Base-by-base conservation (phyloP, 2,888 invertebrate species). In the Papilio demoleus region DNA sequence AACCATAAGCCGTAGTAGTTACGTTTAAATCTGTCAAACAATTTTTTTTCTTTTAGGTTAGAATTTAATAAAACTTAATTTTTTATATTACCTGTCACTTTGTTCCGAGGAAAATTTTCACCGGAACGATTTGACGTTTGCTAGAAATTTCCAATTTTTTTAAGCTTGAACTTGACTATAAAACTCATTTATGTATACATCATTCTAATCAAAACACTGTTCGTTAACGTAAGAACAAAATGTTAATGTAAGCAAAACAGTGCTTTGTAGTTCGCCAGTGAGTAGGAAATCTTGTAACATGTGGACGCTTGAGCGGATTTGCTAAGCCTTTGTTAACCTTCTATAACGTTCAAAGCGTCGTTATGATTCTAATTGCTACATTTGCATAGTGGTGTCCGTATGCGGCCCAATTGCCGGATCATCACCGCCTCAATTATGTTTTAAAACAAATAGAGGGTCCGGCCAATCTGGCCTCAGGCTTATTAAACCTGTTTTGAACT, bases 281-380 rank as follows among this genome's bases (percentile, higher is more conserved):
- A 74, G 74, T 68, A 75, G 70, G 70, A 75, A 72, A 76, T 77
- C 74, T 74, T 76, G 73, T 74, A 75, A 75, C 53, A 72, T 69
- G 72, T 74, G 79, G 79, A 77, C 76, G 77, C 72, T 71, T 74
- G 75, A 76, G 79, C 79, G 80, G 85, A 84, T 81, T 83, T 79
- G 77, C 79, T 79, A 78, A 79, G 77, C 78, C 77, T 75, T 81
- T 82, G 81, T 80, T 82, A 80, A 77, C 80, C 77, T 78, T 74
- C 76, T 79, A 81, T 77, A 76, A 80, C 76, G 73, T 64, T 68
- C 68, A 65, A 65, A 56, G 70, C 66, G 80, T 81, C 81, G 84
- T 86, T 87, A 84, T 87, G 84, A 85, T 79, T 81, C 81, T 87
- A 86, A 87, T 87, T 85, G 84, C 84, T 76, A 82, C 84, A 88